Conservation (phyloP, 2,888 invertebrate genomes). For the Pediacus dermestoides region DNA sequence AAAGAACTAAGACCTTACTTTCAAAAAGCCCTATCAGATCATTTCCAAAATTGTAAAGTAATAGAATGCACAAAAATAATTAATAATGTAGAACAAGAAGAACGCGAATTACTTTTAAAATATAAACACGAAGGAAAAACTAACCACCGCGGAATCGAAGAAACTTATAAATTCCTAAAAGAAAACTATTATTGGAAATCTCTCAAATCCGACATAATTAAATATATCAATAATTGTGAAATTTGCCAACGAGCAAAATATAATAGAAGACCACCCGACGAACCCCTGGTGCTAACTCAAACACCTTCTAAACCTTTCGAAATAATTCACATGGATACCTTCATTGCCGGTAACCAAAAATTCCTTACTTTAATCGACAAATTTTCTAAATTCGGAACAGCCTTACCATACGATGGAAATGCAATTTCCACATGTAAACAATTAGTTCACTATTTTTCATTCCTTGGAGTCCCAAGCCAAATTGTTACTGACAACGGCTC, state of each 20-base stretch:
- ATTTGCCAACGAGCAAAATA: slow-evolving; percentile 10
- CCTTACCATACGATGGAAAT: no score
- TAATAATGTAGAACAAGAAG: slow-evolving; percentile 7
- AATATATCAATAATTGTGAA: slow-evolving; percentile 1
- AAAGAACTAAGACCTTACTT: no score
- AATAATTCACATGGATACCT: slow-evolving; percentile 9
- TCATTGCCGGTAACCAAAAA: no score
- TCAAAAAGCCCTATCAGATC: slow-evolving; percentile 4
- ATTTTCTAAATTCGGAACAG: slow-evolving; percentile 9
- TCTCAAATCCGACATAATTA: slow-evolving; percentile 1
- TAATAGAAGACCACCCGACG: slow-evolving; percentile 10
- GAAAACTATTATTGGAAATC: slow-evolving; percentile 14
- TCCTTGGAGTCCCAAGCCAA: no score
- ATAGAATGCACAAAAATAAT: slow-evolving; percentile 9
- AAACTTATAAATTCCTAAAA: slow-evolving; percentile 2
- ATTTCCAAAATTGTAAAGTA: slow-evolving; percentile 1
- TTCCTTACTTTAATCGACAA: no score
- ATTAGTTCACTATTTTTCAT: no score
- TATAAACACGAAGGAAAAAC: slow-evolving; percentile 11
- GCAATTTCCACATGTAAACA: no score
- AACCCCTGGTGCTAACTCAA: slow-evolving; percentile 9
- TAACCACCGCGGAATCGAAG: slow-evolving; percentile 10
- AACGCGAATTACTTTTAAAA: slow-evolving; percentile 4
- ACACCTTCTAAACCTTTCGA: slow-evolving; percentile 8
- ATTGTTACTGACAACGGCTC: no score